Base-by-base conservation (phyloP, 1,140 invertebrate genomes). In the Ips nitidus region DNA sequence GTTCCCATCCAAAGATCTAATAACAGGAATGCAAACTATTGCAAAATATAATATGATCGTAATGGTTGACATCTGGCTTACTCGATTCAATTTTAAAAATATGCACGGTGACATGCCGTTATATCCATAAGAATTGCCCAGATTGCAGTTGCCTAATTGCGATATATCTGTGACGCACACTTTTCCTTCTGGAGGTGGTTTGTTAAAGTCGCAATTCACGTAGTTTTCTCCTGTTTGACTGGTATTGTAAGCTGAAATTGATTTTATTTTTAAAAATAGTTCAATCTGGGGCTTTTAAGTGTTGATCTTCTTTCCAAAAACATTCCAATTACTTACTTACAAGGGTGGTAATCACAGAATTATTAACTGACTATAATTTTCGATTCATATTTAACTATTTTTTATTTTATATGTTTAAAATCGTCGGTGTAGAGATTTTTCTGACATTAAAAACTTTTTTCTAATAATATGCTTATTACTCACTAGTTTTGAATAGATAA, bases 81-180 rank as follows among this genome's bases (percentile, higher is more conserved):
- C 90, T 83, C 86, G 90, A 78, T 95, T 95, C n/a, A 96, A 82
- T 81, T 95, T 96, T 59, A 95, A 84, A 76, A 94, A 90, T 72
- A 96, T 81, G 80, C 94, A 96, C 0, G 94, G 94, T 4, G 87
- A 86, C 43, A 71, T 45, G 6, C 87, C 80, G 36, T 83, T 81
- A 76, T 88, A 97, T 1, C 93, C 91, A 75, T 90, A 96, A 41
- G 81, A 74, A 42, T 87, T 83, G 39, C 81, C 80, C 38, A 81
- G 79, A 1, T 87, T 85, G 76, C 94, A 97, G 37, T 84, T 81
- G 1, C 86, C 89, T 75, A 89, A 88, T 2, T 84, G 78, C 0
- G 82, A 80, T 1, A 89, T 76, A 73, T 90, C 82, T 52, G 94
- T 89, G 2, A 84, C 81, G 73, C 94, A 95, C 0, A 91, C 89